Conservation (phyloP, 2,797 vertebrate genomes). For the Dromococcyx pavoninus region DNA sequence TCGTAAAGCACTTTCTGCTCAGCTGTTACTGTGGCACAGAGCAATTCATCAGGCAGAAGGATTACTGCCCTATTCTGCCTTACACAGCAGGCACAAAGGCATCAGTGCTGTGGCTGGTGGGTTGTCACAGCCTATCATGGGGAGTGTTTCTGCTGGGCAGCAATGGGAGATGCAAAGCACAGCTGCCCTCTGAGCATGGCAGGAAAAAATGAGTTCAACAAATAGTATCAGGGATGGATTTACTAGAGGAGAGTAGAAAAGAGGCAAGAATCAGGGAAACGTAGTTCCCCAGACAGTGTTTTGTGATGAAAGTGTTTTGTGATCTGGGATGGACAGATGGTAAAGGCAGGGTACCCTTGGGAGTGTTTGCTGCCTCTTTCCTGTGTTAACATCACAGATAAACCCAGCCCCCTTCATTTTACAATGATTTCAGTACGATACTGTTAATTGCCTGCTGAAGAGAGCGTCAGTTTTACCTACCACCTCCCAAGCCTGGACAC, state of each 20-base stretch:
- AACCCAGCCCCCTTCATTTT: not conserved
- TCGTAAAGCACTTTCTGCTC: not conserved
- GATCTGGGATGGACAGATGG: not conserved
- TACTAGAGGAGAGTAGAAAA: not conserved
- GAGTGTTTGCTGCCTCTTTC: not conserved
- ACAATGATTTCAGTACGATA: not conserved
- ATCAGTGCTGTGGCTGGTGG: rapidly evolving
- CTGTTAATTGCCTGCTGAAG: not conserved
- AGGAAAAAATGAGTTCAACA: not conserved
- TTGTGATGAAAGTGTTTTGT: not conserved
- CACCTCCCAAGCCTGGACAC: not conserved
- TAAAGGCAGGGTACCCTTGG: not conserved
- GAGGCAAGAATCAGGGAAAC: not conserved
- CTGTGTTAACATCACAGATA: not conserved
- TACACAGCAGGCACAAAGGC: not conserved
- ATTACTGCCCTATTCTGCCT: not conserved
- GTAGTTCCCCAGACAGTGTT: rapidly evolving
- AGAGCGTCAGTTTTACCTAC: not conserved
- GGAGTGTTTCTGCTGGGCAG: not conserved
- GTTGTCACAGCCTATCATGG: not conserved
- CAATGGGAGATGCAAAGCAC: not conserved
- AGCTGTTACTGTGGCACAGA: not conserved
- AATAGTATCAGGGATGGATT: not conserved
- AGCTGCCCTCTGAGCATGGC: not conserved
- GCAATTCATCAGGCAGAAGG: rapidly evolving